Evolutionary conservation across 2,797 vertebrate species (phyloP).

Genomic region (Tiaroga cobitis): DNA sequence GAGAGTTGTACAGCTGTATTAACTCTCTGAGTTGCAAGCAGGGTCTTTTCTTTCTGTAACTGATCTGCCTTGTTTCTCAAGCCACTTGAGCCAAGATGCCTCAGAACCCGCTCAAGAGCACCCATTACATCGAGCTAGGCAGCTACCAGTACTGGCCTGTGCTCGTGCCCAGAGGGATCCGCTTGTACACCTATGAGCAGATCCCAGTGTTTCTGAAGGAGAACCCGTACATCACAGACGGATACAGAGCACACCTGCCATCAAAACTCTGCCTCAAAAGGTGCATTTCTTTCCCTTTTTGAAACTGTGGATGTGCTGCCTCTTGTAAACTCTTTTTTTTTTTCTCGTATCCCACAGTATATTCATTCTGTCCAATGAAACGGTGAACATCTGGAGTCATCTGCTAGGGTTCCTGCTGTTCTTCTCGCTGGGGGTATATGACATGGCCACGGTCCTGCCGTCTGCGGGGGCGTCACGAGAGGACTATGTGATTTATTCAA

Average conservation of each 20-base stretch:
- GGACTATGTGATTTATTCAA: slow-evolving; percentile 94
- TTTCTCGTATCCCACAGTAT: slow-evolving; percentile 76
- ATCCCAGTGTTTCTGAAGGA: slow-evolving; percentile 94
- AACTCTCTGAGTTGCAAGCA: not conserved
- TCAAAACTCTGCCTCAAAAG: slow-evolving; percentile 94
- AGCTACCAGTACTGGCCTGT: slow-evolving; percentile 96
- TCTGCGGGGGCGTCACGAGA: slow-evolving; percentile 88
- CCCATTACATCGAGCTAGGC: slow-evolving; percentile 94
- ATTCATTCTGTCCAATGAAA: slow-evolving; percentile 96
- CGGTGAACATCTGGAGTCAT: slow-evolving; percentile 98
- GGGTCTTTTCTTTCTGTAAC: not conserved
- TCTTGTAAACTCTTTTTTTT: not conserved
- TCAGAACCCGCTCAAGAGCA: slow-evolving; percentile 85
- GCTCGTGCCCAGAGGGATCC: slow-evolving; percentile 90
- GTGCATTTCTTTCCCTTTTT: slow-evolving; percentile 67
- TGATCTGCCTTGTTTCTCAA: not conserved
- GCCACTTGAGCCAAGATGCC: slow-evolving; percentile 79
- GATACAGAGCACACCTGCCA: slow-evolving; percentile 95
- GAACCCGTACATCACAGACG: slow-evolving; percentile 98
- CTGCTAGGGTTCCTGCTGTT: slow-evolving; percentile 95
- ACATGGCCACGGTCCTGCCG: slow-evolving; percentile 88
- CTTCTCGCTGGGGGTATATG: slow-evolving; percentile 90
- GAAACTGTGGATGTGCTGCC: not conserved
- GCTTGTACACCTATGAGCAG: slow-evolving; percentile 95
- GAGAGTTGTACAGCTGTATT: not conserved